Evolutionary conservation across 2,113 vertebrate genomes (phyloP), one percentile per base, ranked within the genome.

Genomic region (Garra rufa): DNA sequence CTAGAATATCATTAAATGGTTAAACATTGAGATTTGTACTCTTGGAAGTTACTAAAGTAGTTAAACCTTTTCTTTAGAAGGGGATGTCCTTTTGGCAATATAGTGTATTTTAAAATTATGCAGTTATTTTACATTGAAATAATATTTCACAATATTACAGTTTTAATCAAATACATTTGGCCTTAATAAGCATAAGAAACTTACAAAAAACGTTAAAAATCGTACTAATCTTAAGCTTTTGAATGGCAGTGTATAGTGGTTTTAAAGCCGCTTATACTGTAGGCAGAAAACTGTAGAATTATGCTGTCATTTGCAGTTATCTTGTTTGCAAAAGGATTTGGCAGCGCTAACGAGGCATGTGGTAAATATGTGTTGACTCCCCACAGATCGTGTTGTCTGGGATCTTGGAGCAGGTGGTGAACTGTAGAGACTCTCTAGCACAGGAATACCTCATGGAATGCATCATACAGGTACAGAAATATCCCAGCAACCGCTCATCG

Each of bases 371-470:
- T 17, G 79, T 11, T 34, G 52, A 4, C 24, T 82, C 21, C 75
- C 88, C 88, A 26, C 87, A 99, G 98, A 95, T 99, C 59, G 98
- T 99, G 89, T 93, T 99, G 70, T 78, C 97, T 59, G 98, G 97
- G 79, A 97, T 99, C 84, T 89, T 99, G 93, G 98, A 99, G 86
- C 98, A 99, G 88, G 97, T 99, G 46, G 98, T 99, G 50, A 99
- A 99, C 91, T 99, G 98, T 85, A 96, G 98, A 92, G 98, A 99
- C 93, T 95, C 98, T 3, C 89, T 99, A 92, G 98, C 98, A 85
- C 98, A 99, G 92, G 98, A 99, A 88, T 99, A 99, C 92, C 96
- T 99, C 74, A 99, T 99, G 98, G 98, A 99, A 88, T 99, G 98
- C 89, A 99, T 99, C 85, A 99, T 99, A 93, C 98, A 99, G 97